Percentiles rank a stretch among this genome's conserved stretches.
phyloP scores from a whole-genome alignment of 2,113 vertebrate genomes.

The Odontophorus gujanensis region DNA sequence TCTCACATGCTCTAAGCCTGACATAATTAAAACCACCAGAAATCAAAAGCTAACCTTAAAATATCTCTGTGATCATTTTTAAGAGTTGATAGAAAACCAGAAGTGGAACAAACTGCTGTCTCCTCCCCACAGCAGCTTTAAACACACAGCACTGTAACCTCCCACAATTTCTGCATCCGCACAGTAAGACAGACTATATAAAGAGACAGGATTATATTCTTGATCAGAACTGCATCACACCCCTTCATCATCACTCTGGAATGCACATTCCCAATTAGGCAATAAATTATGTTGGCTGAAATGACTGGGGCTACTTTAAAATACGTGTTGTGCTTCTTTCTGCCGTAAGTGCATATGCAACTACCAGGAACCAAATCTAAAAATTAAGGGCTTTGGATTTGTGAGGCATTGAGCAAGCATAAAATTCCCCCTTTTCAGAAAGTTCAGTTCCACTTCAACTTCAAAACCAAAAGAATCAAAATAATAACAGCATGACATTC shows the following conservation, averaged over 20 bases:
- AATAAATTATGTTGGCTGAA: neutral
- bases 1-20: neutral
- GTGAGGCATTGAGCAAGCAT: neutral
- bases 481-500: neutral
- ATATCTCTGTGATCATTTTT: neutral
- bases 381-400: neutral
- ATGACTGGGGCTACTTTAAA: neutral
- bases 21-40: neutral
- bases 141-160: neutral
- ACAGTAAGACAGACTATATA: neutral
- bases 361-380: neutral
- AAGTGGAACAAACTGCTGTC: neutral
- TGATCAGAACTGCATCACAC: neutral
- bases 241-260: slow-evolving; percentile 54
- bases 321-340: neutral
- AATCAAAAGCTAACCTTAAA: neutral
- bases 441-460: neutral
- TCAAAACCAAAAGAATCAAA: neutral
- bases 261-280: neutral
- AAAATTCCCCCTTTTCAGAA: neutral
- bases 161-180: neutral
- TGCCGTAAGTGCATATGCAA: neutral
- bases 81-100: neutral
- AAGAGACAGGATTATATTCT: neutral
- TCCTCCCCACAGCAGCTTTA: neutral